Conservation (phyloP, 2,113 vertebrate species). For the Cochlearius cochlearius region DNA sequence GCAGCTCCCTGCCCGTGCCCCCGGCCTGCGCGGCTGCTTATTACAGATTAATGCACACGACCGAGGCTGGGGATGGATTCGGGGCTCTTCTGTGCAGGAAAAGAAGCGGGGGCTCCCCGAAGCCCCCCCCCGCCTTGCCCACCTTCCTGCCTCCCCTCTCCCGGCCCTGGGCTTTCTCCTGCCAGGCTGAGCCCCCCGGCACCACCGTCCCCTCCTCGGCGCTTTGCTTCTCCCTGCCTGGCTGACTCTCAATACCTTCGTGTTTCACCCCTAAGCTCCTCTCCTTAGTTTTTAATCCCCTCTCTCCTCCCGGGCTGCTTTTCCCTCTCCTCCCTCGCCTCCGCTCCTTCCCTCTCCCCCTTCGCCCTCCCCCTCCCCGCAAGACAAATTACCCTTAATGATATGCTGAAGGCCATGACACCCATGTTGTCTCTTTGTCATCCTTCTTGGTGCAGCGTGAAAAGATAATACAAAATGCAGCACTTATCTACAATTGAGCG, state of each 20-base stretch:
- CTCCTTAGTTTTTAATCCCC: slow-evolving; percentile 60
- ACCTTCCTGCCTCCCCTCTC: accelerated
- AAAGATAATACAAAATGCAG: slow-evolving; percentile 70
- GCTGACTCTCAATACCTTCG: slow-evolving; percentile 42
- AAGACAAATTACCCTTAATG: slow-evolving; percentile 73
- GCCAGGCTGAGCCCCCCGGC: not conserved
- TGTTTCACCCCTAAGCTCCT: slow-evolving; percentile 56
- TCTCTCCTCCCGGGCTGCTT: slow-evolving; percentile 22
- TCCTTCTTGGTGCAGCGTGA: slow-evolving; percentile 57
- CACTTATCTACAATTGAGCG: slow-evolving; percentile 75
- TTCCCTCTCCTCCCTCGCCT: slow-evolving; percentile 21
- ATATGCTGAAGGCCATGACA: slow-evolving; percentile 72
- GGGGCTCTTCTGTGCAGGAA: not conserved
- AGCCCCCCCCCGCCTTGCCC: not conserved
- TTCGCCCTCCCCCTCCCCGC: slow-evolving; percentile 2
- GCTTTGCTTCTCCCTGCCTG: slow-evolving; percentile 13
- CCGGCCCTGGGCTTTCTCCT: not conserved
- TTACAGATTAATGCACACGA: accelerated
- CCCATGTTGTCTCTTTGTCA: slow-evolving; percentile 71
- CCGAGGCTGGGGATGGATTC: not conserved
- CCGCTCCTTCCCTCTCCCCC: slow-evolving; percentile 11
- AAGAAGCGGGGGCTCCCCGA: not conserved
- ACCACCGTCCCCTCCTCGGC: not conserved
- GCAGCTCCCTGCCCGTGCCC: not conserved
- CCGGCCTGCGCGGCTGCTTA: not conserved